phyloP scores from a whole-genome alignment of 2,888 invertebrate species.

The Oligia fasciuncula region DNA sequence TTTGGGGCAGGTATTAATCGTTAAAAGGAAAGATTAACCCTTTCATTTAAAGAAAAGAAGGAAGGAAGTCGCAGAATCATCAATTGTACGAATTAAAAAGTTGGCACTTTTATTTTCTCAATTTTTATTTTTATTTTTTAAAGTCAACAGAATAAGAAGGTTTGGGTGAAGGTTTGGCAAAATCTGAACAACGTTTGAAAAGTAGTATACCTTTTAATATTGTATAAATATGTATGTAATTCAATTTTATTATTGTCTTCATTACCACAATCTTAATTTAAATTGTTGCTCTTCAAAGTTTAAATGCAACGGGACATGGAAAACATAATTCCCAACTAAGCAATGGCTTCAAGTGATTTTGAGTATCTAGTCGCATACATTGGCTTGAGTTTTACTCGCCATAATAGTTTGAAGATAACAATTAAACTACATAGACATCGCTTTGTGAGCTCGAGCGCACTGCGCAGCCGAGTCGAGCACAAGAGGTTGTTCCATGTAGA shows the following conservation, averaged over 20 bases:
- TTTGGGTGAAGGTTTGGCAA: not conserved
- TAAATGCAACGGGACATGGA: not conserved
- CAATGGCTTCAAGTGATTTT: constrained; percentile 2
- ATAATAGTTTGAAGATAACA: constrained; percentile 43
- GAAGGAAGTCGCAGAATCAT: constrained; percentile 55
- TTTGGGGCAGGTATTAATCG: constrained; percentile 53
- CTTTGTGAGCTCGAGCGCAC: constrained; percentile 33
- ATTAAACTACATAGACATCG: constrained; percentile 58
- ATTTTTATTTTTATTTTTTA: constrained; percentile 2
- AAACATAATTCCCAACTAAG: not conserved
- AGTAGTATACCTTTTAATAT: not conserved
- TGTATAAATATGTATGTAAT: not conserved
- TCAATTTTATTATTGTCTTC: not conserved
- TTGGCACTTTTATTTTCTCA: constrained; percentile 7
- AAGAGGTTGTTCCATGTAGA: constrained; percentile 68
- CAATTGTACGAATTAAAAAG: constrained; percentile 49
- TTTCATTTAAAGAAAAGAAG: constrained; percentile 37
- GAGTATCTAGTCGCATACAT: constrained; percentile 12
- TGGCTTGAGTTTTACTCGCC: constrained; percentile 10
- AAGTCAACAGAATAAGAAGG: not conserved
- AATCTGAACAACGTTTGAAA: not conserved
- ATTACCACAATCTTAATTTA: not conserved
- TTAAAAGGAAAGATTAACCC: constrained; percentile 56
- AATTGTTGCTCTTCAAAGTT: not conserved
- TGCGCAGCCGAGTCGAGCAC: constrained; percentile 39